Conservation (phyloP, 2,797 vertebrate species). For the Sebastes nivosus region DNA sequence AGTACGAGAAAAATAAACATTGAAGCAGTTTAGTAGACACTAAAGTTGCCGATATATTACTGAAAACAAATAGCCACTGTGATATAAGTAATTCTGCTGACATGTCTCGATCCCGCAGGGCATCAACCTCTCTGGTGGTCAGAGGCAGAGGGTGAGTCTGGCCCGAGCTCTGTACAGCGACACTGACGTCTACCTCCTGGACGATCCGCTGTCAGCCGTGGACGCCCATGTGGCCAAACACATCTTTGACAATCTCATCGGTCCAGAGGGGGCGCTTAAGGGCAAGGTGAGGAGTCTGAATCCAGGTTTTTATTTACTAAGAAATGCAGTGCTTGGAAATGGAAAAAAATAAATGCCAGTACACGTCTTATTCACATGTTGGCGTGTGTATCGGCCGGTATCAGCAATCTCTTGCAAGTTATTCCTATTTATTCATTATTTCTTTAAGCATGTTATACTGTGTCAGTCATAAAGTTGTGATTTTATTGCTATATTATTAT, state of each 20-base stretch:
- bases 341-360: too few relatives aligned
- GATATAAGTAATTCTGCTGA: too few relatives aligned
- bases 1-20: not conserved
- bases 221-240: constrained; percentile 96
- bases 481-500: too few relatives aligned
- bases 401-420: too few relatives aligned
- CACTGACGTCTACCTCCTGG: constrained; percentile 90
- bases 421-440: too few relatives aligned
- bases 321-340: not conserved
- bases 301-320: not conserved
- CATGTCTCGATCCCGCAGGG: constrained; percentile 79
- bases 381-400: too few relatives aligned
- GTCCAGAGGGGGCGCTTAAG: constrained; percentile 89
- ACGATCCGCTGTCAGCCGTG: constrained; percentile 95
- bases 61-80: not conserved
- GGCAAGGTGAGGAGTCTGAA: constrained; percentile 84
- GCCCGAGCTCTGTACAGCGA: constrained; percentile 93
- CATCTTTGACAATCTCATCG: constrained; percentile 95
- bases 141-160: constrained; percentile 94
- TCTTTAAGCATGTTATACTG: too few relatives aligned
- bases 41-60: not conserved
- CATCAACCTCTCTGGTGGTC: constrained; percentile 96
- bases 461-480: too few relatives aligned
- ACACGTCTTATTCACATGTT: too few relatives aligned
- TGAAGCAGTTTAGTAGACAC: not conserved